Percentiles rank a stretch among this genome's conserved stretches.
Conservation (phyloP, 2,797 vertebrate genomes). For the Petrocephalus schoutedeni region DNA sequence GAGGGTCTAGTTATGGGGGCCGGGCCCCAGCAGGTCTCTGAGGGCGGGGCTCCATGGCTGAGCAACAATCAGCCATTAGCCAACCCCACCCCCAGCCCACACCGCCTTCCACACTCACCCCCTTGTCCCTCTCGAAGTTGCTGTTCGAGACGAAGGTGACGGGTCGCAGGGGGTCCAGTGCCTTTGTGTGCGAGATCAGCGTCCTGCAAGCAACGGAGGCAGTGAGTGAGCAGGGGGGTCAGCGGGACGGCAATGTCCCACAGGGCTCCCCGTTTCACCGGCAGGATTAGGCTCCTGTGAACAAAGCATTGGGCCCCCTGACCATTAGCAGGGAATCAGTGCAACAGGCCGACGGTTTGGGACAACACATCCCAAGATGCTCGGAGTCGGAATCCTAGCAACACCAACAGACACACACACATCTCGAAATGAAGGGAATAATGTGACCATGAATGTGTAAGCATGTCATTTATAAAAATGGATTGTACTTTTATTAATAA, state of each 20-base stretch:
- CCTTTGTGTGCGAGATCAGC: slow-evolving; percentile 77
- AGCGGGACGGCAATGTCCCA: background rate
- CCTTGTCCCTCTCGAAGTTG: slow-evolving; percentile 71
- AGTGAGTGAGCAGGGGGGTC: background rate
- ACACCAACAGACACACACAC: too few relatives aligned
- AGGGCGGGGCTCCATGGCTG: background rate
- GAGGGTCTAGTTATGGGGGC: background rate
- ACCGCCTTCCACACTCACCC: slow-evolving; percentile 65
- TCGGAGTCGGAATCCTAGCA: too few relatives aligned
- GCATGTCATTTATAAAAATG: background rate
- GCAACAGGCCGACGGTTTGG: too few relatives aligned
- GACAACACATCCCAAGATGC: too few relatives aligned
- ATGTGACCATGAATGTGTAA: background rate
- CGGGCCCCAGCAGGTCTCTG: too few relatives aligned
- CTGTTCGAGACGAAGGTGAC: slow-evolving; percentile 79
- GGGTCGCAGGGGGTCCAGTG: slow-evolving; percentile 74
- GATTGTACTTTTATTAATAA: background rate
- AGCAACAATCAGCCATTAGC: background rate
- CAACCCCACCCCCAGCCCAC: background rate
- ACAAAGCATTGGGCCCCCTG: too few relatives aligned
- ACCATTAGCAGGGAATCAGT: too few relatives aligned
- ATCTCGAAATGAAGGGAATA: background rate
- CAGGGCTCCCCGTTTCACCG: background rate
- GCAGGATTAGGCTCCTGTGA: background rate
- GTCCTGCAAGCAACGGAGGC: slow-evolving; percentile 59